A percentile compares a stretch with the other conserved stretches of the same genome.
Evolutionary conservation across 37 sponge, comb jelly and placozoan species (phyloP).

Genomic region (Halichondria panicea): DNA sequence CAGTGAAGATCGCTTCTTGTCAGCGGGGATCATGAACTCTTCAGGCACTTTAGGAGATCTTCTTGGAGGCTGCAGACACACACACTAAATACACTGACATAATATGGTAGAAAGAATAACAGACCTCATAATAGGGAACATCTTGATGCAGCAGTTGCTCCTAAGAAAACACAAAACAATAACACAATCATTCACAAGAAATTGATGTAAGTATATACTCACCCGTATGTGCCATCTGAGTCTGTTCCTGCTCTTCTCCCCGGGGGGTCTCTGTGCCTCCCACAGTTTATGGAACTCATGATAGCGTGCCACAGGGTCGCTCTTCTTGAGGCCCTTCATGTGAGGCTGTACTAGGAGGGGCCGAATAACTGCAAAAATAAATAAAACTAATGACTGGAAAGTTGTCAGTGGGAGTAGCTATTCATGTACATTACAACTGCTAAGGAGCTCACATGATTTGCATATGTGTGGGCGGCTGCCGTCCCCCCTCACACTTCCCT

Average conservation of each 20-base stretch:
- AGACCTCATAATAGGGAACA: conserved; percentile 45
- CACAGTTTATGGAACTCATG: conserved; percentile 75
- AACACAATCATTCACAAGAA: neutral
- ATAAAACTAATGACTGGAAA: too few relatives aligned
- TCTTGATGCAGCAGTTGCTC: conserved; percentile 66
- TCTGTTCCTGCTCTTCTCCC: conserved; percentile 54
- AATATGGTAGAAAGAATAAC: neutral
- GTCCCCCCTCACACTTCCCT: neutral
- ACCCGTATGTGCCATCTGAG: conserved; percentile 84
- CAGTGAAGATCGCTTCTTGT: conserved; percentile 60
- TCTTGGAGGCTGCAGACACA: conserved; percentile 25
- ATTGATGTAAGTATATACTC: neutral
- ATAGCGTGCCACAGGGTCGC: conserved; percentile 74
- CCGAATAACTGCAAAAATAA: conserved; percentile 57
- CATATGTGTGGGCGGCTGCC: neutral
- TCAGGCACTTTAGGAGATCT: conserved; percentile 17
- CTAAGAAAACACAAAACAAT: conserved; percentile 3
- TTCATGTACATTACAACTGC: neutral
- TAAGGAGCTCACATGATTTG: conserved; percentile 44
- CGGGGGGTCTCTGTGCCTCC: conserved; percentile 63
- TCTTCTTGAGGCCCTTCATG: conserved; percentile 49
- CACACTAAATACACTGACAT: neutral
- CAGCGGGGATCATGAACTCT: conserved; percentile 64
- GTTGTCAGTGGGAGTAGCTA: neutral
- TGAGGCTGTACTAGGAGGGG: conserved; percentile 62